These are phyloP conservation scores for Tribolium castaneum DNA, from an alignment of 1,140 invertebrate genomes.

Conservation along the genomic window DNA sequence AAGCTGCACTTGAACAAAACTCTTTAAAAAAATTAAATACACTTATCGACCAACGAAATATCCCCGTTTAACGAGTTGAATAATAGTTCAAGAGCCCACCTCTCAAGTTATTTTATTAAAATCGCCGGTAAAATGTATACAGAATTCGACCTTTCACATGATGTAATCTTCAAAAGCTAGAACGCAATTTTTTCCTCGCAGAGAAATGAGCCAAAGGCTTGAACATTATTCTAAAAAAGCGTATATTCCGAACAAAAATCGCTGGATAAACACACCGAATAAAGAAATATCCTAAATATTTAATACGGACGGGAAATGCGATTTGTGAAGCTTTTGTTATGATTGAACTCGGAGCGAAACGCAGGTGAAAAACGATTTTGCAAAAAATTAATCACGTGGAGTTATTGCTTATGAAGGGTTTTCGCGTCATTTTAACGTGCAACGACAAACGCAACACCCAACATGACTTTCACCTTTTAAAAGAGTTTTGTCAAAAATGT, in stretches of 20 bases:
- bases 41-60: no score
- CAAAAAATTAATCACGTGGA: background rate
- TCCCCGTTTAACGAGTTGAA: background rate
- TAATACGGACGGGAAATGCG: background rate
- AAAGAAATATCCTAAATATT: background rate
- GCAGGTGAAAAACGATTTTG: background rate
- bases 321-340: background rate
- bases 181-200: background rate
- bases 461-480: no score
- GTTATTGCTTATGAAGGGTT: background rate
- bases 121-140: background rate
- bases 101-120: background rate
- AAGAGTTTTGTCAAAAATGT: no score
- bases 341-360: background rate
- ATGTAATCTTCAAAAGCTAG: conserved; percentile 1
- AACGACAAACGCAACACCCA: no score
- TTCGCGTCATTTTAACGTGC: background rate
- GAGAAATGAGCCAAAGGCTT: background rate
- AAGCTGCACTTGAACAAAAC: no score
- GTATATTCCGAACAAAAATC: background rate
- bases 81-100: background rate
- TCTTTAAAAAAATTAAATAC: no score
- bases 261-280: background rate
- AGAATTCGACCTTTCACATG: background rate
- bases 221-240: background rate